Base-by-base conservation (phyloP, 2,888 invertebrate species). In the Glomeris marginata region DNA sequence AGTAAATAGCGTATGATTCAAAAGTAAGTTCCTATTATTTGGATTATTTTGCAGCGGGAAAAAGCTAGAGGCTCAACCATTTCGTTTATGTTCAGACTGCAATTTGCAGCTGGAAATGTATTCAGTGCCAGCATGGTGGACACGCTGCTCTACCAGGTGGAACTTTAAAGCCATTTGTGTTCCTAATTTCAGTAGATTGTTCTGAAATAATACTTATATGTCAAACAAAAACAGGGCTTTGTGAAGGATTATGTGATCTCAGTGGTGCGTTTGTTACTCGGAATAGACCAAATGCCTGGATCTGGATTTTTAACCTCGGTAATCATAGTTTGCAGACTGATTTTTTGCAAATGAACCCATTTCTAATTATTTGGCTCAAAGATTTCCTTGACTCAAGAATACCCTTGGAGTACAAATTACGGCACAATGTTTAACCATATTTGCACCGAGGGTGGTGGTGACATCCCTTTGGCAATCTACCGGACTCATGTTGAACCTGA, bases 41-140 rank as follows among this genome's bases (percentile, higher is more conserved):
- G n/a, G n/a, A n/a, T 20, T 18, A 28, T 52, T 16, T 35, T 47
- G 36, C 38, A 54, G 94, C 82, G 88, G 65, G 97, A 97, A 71
- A 88, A 92, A 66, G 92, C 94, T 66, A 76, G 92, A 57, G 97
- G 97, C 2, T 95, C 94, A 8, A 94, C 95, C 71, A 92, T 97
- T 67, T 94, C 95, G 46, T 97, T 95, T 72, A 97, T 97, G 95
- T 97, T 97, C 71, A 81, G 97, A 49, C 72, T 97, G 59, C 97
- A 97, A 8, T 97, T 97, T 67, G 95, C 97, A 42, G 92, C 94
- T 40, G 97, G 97, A 21, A 88, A 88, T 59, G 97, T 97, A 48
- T 97, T 97, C 75, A 92, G 91, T 63, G 95, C 97, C 45, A 94
- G 91, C 57, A 97, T 97, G 97, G 71, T 97, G 66, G 95, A 97